phyloP scores from a whole-genome alignment of 2,888 invertebrate genomes.

The Digitonthophagus gazella region DNA sequence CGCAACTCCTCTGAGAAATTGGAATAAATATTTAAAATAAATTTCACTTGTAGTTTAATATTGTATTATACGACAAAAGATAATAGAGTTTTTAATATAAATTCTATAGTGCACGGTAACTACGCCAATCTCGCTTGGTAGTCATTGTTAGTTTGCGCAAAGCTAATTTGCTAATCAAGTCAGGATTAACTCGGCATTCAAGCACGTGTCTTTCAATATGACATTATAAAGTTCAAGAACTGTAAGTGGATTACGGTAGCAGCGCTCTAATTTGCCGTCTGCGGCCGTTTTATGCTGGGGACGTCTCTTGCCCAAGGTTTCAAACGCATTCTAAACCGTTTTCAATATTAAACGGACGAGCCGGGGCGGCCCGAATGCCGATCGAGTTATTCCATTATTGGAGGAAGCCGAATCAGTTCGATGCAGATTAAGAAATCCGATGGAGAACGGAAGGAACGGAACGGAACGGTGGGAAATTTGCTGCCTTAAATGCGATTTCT shows the following conservation, averaged over 20 bases:
- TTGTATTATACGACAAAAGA: too few species aligned
- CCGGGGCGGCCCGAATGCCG: background rate
- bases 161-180: background rate
- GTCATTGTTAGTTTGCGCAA: background rate
- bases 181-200: background rate
- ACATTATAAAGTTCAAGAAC: background rate
- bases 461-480: background rate
- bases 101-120: too few species aligned
- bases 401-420: background rate
- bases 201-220: background rate
- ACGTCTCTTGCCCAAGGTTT: background rate
- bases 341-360: background rate
- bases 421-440: background rate
- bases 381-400: background rate
- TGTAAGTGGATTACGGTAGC: background rate
- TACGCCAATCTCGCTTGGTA: too few species aligned
- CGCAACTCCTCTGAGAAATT: too few species aligned
- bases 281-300: background rate
- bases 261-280: background rate
- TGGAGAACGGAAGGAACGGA: background rate
- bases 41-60: too few species aligned
- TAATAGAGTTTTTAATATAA: too few species aligned
- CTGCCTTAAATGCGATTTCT: background rate
- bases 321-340: background rate
- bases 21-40: too few species aligned